A percentile compares a stretch with the other conserved stretches of the same genome.
Evolutionary conservation across 2,797 vertebrate genomes (phyloP).

Genomic region (Clarias laeviceps): DNA sequence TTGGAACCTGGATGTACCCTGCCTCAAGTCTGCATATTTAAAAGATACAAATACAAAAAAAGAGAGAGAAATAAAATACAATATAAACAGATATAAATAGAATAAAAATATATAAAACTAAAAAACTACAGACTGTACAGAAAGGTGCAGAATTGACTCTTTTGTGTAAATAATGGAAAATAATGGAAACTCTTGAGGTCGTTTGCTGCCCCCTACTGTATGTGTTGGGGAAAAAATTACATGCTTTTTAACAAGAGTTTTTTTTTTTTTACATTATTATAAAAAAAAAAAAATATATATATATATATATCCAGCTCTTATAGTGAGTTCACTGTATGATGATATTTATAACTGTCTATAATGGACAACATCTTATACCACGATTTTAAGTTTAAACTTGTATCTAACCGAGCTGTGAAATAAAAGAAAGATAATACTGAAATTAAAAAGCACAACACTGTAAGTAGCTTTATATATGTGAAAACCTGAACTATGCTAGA

Average conservation of each 20-base stretch:
- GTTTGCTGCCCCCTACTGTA: slow-evolving; percentile 26
- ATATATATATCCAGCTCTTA: neutral
- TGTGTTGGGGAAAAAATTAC: neutral
- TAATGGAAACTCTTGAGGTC: neutral
- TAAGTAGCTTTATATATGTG: too few relatives aligned
- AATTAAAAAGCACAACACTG: neutral
- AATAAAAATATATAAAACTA: too few relatives aligned
- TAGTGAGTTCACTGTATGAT: neutral
- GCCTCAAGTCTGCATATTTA: too few relatives aligned
- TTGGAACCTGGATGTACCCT: too few relatives aligned
- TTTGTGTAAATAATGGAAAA: too few relatives aligned
- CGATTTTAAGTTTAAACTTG: too few relatives aligned
- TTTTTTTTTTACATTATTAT: neutral
- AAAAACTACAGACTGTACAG: too few relatives aligned
- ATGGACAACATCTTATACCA: neutral
- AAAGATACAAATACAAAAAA: too few relatives aligned
- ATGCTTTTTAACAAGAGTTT: neutral
- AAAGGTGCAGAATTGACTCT: too few relatives aligned
- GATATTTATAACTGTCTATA: neutral
- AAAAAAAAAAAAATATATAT: too few relatives aligned
- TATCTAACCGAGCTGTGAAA: neutral
- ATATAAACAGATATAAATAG: too few relatives aligned
- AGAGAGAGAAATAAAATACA: too few relatives aligned
- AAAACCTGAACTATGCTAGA: neutral
- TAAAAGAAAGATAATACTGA: neutral